Percentiles rank a stretch among this genome's conserved stretches.
Evolutionary conservation across 2,888 invertebrate species (phyloP).

Genomic region (Allygus modestus): DNA sequence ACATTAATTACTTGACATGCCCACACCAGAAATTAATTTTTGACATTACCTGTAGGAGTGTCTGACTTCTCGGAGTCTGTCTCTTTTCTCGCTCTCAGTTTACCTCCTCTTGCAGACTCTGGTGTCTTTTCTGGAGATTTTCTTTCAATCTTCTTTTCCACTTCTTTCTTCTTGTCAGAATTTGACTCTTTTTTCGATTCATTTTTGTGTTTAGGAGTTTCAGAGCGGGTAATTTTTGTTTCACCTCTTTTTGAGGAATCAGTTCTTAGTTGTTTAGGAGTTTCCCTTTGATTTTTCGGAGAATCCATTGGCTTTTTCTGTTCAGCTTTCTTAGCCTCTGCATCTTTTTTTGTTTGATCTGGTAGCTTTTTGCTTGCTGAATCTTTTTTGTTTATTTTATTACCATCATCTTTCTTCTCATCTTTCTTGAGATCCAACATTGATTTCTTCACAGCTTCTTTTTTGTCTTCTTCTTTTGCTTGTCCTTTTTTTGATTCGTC

Average conservation of each 20-base stretch:
- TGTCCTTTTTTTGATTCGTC: conserved; percentile 16
- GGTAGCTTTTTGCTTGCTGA: background rate
- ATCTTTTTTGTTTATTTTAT: conserved; percentile 34
- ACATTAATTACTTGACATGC: no score
- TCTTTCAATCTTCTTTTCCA: background rate
- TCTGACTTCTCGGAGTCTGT: background rate
- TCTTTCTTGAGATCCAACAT: conserved; percentile 8
- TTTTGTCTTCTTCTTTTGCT: conserved; percentile 42
- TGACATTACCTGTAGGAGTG: conserved; percentile 15
- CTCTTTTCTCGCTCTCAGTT: conserved; percentile 7
- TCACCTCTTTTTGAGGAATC: conserved; percentile 14
- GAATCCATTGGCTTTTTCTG: conserved; percentile 12
- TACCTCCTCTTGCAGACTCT: conserved; percentile 24
- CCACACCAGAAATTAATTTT: no score
- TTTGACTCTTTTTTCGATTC: conserved; percentile 6
- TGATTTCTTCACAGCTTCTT: conserved; percentile 13
- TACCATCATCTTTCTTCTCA: conserved; percentile 7
- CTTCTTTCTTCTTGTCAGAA: conserved; percentile 43
- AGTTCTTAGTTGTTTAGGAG: background rate
- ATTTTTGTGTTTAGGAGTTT: conserved; percentile 26
- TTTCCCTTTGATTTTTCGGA: conserved; percentile 24
- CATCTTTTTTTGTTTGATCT: conserved; percentile 25
- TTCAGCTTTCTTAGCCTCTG: conserved; percentile 18
- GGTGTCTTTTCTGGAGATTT: conserved; percentile 44
- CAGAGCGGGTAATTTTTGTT: conserved; percentile 1